Percentiles rank a stretch among this genome's conserved stretches.
These are phyloP conservation scores for Noctua fimbriata DNA, from an alignment of 2,888 invertebrate species.

Conservation along the genomic window DNA sequence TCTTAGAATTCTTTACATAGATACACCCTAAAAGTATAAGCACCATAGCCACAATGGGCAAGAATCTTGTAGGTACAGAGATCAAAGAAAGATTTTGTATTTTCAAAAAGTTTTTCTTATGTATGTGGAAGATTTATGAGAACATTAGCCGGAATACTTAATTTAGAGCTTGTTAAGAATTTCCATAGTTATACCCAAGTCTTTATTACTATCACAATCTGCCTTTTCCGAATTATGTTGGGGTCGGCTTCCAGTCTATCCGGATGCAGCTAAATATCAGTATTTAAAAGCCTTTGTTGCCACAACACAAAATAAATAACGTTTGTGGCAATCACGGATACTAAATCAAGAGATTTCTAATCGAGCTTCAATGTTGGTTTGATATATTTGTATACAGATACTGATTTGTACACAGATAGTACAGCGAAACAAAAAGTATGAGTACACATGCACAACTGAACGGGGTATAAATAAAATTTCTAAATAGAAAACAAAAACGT, in stretches of 20 bases:
- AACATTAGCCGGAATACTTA: not conserved
- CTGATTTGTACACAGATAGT: conserved; percentile 6
- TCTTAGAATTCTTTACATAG: not conserved
- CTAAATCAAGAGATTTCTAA: conserved; percentile 45
- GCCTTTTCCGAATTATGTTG: not conserved
- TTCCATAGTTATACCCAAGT: not conserved
- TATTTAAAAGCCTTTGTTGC: not conserved
- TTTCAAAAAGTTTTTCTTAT: not conserved
- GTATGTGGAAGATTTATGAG: not conserved
- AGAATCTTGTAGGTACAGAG: not conserved
- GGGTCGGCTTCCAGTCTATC: not conserved
- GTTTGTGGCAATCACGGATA: conserved; percentile 4
- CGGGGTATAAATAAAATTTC: not conserved
- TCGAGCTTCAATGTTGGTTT: conserved; percentile 19
- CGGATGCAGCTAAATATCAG: not conserved
- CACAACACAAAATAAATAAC: conserved; percentile 30
- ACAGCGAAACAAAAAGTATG: not conserved
- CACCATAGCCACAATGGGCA: not conserved
- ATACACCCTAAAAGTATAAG: not conserved
- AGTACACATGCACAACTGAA: not conserved
- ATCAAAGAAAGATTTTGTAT: not conserved
- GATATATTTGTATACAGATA: conserved; percentile 25
- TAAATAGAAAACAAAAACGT: not conserved
- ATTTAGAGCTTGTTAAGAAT: not conserved
- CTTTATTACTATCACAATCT: not conserved